Evolutionary conservation across 2,797 vertebrate genomes (phyloP), one percentile per base, ranked within the genome.

Genomic region (Ispidina picta): DNA sequence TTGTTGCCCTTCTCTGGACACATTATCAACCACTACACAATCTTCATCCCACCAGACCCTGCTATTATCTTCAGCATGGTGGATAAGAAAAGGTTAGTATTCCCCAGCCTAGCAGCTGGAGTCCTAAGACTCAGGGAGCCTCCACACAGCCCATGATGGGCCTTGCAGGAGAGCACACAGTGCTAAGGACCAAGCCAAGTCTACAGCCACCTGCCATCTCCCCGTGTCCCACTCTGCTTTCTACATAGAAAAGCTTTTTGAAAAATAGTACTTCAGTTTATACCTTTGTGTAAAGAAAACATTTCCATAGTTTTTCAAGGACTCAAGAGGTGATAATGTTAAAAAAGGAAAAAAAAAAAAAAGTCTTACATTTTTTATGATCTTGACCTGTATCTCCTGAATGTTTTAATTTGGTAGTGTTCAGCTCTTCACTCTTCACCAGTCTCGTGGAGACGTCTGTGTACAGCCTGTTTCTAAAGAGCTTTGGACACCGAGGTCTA

Each of bases 361-460:
- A 58, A 58, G 22, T 68, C 64, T 66, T 66, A 35, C 1, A 0
- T 12, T 65, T 81, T 75, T 77, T 26, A 56, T 3, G 4, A 18
- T 49, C 74, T 49, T 56, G 37, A 56, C 25, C 16, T 58, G 12
- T 49, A 58, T n/a, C 81, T 86, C 55, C 21, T 44, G 17, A 66
- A 81, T 0, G 0, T 44, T 56, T 65, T 29, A 16, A 21, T 31
- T 44, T 49, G 20, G 48, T 35, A 37, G 28, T 18, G 28, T n/a
- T 75, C 66, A 41, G 49, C 55, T 88, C 70, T 83, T 86, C 29
- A 44, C 28, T 88, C 63, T 70, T 81, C 56, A 46, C 70, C 73
- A 26, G 0, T 12, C 19, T 37, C 22, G 37, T 2, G 0, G 37
- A 60, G 83, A 44, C 0, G 3, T 31, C 46, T 80, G 51, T 3